A percentile compares a stretch with the other conserved stretches of the same genome.
These are phyloP conservation scores for Argyresthia albistria DNA, from an alignment of 2,888 invertebrate genomes.

Conservation along the genomic window DNA sequence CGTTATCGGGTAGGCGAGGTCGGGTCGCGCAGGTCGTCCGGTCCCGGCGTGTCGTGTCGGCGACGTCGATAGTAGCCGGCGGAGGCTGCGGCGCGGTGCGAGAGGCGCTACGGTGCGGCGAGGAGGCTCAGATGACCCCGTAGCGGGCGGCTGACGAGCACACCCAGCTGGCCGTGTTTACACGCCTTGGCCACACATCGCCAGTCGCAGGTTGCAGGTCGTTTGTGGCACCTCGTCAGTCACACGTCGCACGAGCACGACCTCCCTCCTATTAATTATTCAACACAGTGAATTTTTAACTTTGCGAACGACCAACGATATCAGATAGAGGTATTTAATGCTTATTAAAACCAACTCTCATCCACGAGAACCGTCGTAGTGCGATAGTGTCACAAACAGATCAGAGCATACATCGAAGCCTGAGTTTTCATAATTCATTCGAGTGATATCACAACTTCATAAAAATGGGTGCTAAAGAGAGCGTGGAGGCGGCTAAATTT, in stretches of 20 bases:
- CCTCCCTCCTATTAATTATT: slow-evolving; percentile 57
- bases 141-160: slow-evolving; percentile 15
- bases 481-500: slow-evolving; percentile 86
- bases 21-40: slow-evolving; percentile 1
- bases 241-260: slow-evolving; percentile 36
- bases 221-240: no score
- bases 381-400: slow-evolving; percentile 55
- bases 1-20: neutral
- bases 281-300: slow-evolving; percentile 64
- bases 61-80: neutral
- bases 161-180: slow-evolving; percentile 38
- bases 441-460: slow-evolving; percentile 63
- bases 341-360: slow-evolving; percentile 51
- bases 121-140: neutral
- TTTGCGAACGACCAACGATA: slow-evolving; percentile 46
- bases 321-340: slow-evolving; percentile 58
- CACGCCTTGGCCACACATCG: slow-evolving; percentile 39
- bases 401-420: slow-evolving; percentile 60
- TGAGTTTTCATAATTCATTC: slow-evolving; percentile 59
- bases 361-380: slow-evolving; percentile 53
- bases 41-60: neutral
- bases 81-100: slow-evolving; percentile 1
- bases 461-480: slow-evolving; percentile 86
- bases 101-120: neutral
- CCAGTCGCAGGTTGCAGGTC: slow-evolving; percentile 38